A percentile compares a stretch with the other conserved stretches of the same genome.
Conservation (phyloP, 2,797 vertebrate genomes). For the Columba guinea region DNA sequence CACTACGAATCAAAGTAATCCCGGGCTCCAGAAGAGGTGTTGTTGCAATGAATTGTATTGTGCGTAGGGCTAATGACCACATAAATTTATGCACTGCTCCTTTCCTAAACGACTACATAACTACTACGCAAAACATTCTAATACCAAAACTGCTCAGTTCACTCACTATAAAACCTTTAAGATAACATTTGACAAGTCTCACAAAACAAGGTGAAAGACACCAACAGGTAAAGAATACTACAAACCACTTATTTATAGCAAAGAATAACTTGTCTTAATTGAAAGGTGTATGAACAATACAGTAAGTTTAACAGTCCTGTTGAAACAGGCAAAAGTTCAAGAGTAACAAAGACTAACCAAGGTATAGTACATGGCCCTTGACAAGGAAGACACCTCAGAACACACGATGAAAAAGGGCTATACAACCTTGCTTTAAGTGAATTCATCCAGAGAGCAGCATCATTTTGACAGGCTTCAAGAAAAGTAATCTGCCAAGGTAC, state of each 20-base stretch:
- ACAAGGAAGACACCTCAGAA: background rate
- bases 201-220: background rate
- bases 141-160: background rate
- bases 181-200: background rate
- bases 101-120: background rate
- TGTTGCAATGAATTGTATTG: background rate
- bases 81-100: background rate
- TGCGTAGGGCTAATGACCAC: background rate
- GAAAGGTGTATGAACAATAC: background rate
- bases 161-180: background rate
- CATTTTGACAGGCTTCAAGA: background rate
- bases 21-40: background rate
- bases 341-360: background rate
- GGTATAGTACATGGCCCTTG: rapidly evolving
- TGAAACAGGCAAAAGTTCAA: background rate
- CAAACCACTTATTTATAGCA: background rate
- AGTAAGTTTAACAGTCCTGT: background rate
- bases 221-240: background rate
- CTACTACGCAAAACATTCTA: background rate
- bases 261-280: background rate
- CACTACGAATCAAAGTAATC: background rate
- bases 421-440: background rate
- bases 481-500: background rate
- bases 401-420: background rate
- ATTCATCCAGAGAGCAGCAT: background rate